Conservation (phyloP, 2,888 invertebrate species). For the Polydrusus tereticollis region DNA sequence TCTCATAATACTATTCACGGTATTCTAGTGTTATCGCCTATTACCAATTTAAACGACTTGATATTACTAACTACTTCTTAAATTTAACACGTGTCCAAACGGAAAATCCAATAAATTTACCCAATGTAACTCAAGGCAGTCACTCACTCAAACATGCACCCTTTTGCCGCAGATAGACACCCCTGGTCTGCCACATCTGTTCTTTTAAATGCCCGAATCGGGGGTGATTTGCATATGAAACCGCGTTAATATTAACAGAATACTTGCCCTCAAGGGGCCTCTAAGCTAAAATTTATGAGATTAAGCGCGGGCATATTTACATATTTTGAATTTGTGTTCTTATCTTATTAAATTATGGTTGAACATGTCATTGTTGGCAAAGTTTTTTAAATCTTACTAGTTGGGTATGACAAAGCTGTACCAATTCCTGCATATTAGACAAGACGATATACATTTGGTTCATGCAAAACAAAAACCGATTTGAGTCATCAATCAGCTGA, state of each 20-base stretch:
- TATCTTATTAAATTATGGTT: too few relatives aligned
- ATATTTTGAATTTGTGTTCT: constrained; percentile 29
- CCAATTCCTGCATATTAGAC: too few relatives aligned
- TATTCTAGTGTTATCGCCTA: not conserved
- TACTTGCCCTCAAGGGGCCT: constrained; percentile 20
- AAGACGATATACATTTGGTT: too few relatives aligned
- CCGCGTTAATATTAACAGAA: constrained; percentile 17
- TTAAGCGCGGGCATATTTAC: constrained; percentile 26
- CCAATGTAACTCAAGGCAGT: constrained; percentile 3
- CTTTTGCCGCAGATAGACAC: constrained; percentile 10
- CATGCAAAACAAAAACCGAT: too few relatives aligned
- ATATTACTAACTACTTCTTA: not conserved
- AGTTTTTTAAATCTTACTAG: too few relatives aligned
- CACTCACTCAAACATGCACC: constrained; percentile 34
- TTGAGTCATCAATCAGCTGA: too few relatives aligned
- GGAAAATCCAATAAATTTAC: constrained; percentile 10
- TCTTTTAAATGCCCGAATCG: constrained; percentile 35
- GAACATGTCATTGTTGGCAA: too few relatives aligned
- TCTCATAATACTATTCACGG: too few relatives aligned
- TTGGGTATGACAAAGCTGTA: too few relatives aligned
- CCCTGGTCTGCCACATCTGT: constrained; percentile 34
- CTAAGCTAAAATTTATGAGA: constrained; percentile 38
- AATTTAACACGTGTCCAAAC: constrained; percentile 13
- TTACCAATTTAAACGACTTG: not conserved
- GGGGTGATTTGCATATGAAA: constrained; percentile 39